Percentiles rank a stretch among this genome's conserved stretches.
Conservation (phyloP, 1,140 invertebrate species). For the Cotesia glomerata region DNA sequence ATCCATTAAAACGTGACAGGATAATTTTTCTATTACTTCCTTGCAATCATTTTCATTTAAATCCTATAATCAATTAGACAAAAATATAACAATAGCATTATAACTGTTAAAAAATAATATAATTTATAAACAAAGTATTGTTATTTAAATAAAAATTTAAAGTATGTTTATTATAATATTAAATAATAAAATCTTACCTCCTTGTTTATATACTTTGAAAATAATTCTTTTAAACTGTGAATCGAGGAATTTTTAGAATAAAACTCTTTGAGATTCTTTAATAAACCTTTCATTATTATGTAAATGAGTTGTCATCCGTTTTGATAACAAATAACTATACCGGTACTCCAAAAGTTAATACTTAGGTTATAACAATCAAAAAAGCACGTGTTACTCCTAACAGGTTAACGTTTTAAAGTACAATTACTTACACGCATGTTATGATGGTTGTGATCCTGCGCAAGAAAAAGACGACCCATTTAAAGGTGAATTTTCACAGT, state of each 20-base stretch:
- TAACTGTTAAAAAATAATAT: no score
- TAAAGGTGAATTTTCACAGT: no score
- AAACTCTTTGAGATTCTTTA: background rate
- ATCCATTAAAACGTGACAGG: slow-evolving; percentile 49
- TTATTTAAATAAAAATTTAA: no score
- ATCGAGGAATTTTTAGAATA: background rate
- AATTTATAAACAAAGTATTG: no score
- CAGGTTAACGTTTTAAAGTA: no score
- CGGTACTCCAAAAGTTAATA: background rate
- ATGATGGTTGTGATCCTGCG: no score
- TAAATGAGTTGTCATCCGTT: background rate
- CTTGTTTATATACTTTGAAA: background rate
- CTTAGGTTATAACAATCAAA: background rate
- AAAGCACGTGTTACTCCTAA: background rate
- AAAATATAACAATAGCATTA: slow-evolving; percentile 7
- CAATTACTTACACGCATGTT: no score
- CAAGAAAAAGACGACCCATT: no score
- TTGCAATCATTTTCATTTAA: slow-evolving; percentile 34
- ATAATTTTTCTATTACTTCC: slow-evolving; percentile 43
- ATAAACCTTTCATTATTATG: background rate
- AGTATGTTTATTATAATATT: no score
- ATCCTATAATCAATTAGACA: slow-evolving; percentile 37
- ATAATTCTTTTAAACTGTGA: background rate
- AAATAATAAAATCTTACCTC: background rate
- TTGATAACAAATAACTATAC: background rate